phyloP scores from a whole-genome alignment of 2,888 invertebrate species.

The Lamellibrachia columna region DNA sequence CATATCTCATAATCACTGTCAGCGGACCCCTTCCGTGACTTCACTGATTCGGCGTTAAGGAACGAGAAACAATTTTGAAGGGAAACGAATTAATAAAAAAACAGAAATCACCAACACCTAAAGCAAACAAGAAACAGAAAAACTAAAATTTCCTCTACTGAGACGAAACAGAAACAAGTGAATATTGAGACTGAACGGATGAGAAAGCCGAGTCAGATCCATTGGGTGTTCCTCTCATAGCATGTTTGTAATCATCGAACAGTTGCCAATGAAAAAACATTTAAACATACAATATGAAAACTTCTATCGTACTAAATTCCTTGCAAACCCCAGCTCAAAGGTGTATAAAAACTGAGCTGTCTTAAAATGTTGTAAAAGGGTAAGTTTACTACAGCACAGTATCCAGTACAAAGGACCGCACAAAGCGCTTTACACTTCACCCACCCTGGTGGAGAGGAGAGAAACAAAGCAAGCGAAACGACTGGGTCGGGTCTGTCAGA shows the following conservation, averaged over 20 bases:
- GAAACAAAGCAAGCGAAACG: neutral
- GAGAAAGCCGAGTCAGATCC: neutral
- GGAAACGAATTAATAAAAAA: neutral
- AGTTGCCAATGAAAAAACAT: neutral
- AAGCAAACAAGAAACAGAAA: neutral
- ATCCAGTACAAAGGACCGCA: too few species aligned
- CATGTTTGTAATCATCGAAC: neutral
- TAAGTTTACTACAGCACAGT: too few species aligned
- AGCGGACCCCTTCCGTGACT: neutral
- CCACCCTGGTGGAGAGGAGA: neutral
- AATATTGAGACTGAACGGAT: neutral
- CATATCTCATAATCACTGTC: conserved; percentile 5
- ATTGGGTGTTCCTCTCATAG: neutral
- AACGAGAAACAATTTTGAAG: neutral
- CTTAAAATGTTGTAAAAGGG: too few species aligned
- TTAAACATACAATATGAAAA: neutral
- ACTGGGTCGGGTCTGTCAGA: neutral
- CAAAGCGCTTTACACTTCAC: too few species aligned
- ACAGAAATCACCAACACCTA: neutral
- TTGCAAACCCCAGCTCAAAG: too few species aligned
- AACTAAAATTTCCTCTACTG: neutral
- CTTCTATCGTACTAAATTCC: too few species aligned
- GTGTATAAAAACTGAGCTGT: too few species aligned
- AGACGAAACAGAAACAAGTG: neutral
- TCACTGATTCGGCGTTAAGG: neutral